phyloP scores from a whole-genome alignment of 1,140 invertebrate genomes.

The Pectinophora gossypiella region DNA sequence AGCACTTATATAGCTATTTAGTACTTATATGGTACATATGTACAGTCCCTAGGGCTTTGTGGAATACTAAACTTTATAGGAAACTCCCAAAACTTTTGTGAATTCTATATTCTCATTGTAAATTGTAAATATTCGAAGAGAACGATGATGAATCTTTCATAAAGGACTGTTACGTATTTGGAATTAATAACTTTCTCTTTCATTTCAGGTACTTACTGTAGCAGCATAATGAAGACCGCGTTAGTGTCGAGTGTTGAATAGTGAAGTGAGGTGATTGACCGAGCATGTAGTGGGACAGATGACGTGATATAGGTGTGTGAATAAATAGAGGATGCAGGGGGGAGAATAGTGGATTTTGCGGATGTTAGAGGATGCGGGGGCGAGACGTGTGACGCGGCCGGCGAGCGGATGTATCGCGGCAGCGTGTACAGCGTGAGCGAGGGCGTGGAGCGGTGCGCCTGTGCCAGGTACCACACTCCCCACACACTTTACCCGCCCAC shows the following conservation, averaged over 20 bases:
- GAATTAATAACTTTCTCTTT: background rate
- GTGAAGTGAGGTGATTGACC: background rate
- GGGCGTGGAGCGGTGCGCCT: slow-evolving; percentile 65
- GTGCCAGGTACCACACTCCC: slow-evolving; percentile 60
- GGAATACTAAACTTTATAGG: no score
- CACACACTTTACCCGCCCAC: no score
- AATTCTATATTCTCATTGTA: no score
- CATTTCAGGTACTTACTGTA: background rate
- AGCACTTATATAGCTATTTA: no score
- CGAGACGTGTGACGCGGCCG: slow-evolving; percentile 31
- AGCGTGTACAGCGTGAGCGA: slow-evolving; percentile 67
- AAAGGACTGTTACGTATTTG: no score
- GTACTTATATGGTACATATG: no score
- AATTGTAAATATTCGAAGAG: no score
- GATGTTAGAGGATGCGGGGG: slow-evolving; percentile 20
- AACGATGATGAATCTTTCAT: no score
- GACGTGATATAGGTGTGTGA: background rate
- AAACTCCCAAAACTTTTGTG: no score
- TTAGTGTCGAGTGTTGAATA: background rate
- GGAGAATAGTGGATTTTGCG: slow-evolving; percentile 17
- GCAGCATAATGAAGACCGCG: background rate
- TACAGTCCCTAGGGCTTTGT: no score
- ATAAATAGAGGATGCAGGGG: slow-evolving; percentile 1
- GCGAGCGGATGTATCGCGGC: slow-evolving; percentile 56
- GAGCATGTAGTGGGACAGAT: background rate